Conservation (phyloP, 2,888 invertebrate species). For the Agrotis clavis region DNA sequence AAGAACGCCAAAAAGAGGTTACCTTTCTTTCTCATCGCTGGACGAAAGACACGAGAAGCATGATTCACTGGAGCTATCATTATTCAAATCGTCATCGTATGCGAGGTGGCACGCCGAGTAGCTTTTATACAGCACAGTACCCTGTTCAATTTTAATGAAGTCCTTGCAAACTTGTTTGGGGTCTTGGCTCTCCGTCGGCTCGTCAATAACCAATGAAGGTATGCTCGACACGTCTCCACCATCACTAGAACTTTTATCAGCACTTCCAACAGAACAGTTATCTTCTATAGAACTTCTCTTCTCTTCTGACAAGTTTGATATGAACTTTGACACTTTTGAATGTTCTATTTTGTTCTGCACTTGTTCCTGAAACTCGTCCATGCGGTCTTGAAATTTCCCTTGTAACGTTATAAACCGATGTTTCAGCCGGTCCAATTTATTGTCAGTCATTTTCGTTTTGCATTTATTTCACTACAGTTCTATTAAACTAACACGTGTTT, state of each 20-base stretch:
- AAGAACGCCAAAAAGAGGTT: conserved; percentile 38
- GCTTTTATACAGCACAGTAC: conserved; percentile 78
- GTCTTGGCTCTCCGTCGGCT: conserved; percentile 71
- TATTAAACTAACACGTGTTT: conserved; percentile 29
- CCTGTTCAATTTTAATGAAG: conserved; percentile 81
- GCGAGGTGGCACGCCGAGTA: conserved; percentile 81
- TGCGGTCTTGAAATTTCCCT: conserved; percentile 84
- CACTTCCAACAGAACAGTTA: conserved; percentile 51
- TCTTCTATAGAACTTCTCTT: conserved; percentile 77
- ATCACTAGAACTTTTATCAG: conserved; percentile 69
- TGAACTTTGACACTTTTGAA: conserved; percentile 78
- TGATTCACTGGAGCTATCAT: conserved; percentile 81
- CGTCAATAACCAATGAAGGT: conserved; percentile 82
- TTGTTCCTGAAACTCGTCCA: conserved; percentile 87
- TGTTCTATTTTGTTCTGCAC: conserved; percentile 83
- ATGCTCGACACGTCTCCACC: conserved; percentile 67
- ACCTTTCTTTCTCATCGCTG: conserved; percentile 81
- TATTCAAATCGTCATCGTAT: conserved; percentile 71
- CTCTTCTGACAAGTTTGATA: conserved; percentile 83
- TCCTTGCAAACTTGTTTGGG: conserved; percentile 77
- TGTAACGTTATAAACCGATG: conserved; percentile 81
- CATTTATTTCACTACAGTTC: conserved; percentile 28
- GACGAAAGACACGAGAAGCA: conserved; percentile 81
- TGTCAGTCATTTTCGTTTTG: conserved; percentile 76
- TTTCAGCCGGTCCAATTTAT: conserved; percentile 83